Percentiles rank a stretch among this genome's conserved stretches.
Conservation (phyloP, 2,888 invertebrate species). For the Dynastes hyllus region DNA sequence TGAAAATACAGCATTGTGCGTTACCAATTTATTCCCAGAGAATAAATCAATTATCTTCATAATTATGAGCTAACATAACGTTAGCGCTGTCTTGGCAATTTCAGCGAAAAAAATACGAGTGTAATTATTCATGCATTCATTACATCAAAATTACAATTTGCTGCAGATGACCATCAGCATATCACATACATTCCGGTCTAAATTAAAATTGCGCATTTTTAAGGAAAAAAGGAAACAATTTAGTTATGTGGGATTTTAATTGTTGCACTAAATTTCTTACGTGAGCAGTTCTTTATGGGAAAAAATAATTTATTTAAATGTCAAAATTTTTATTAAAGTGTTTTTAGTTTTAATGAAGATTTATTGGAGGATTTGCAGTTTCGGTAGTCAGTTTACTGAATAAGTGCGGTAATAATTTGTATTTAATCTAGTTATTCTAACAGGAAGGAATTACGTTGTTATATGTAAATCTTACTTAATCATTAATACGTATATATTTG, state of each 20-base stretch:
- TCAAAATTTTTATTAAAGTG: not conserved
- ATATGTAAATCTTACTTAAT: not conserved
- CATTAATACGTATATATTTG: not conserved
- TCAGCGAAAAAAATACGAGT: not conserved
- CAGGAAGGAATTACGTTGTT: not conserved
- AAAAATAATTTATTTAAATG: conserved; percentile 11
- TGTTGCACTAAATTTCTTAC: not conserved
- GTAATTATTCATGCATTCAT: conserved; percentile 31
- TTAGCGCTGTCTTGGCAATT: conserved; percentile 28
- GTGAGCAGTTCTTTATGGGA: not conserved
- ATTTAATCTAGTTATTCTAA: not conserved
- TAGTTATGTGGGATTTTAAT: no score
- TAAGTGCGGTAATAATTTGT: not conserved
- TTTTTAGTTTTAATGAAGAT: conserved; percentile 28
- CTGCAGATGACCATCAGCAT: not conserved
- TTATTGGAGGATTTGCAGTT: conserved; percentile 30
- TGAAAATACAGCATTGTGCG: conserved; percentile 19
- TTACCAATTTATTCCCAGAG: conserved; percentile 38
- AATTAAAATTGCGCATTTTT: not conserved
- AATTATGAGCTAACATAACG: conserved; percentile 24
- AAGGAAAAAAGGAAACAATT: conserved; percentile 1
- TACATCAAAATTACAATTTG: conserved; percentile 33
- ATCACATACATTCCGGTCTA: not conserved
- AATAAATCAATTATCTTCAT: conserved; percentile 37
- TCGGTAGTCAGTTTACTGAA: conserved; percentile 10